Conservation (phyloP, 2,888 invertebrate genomes). For the Andrena chrysosceles region DNA sequence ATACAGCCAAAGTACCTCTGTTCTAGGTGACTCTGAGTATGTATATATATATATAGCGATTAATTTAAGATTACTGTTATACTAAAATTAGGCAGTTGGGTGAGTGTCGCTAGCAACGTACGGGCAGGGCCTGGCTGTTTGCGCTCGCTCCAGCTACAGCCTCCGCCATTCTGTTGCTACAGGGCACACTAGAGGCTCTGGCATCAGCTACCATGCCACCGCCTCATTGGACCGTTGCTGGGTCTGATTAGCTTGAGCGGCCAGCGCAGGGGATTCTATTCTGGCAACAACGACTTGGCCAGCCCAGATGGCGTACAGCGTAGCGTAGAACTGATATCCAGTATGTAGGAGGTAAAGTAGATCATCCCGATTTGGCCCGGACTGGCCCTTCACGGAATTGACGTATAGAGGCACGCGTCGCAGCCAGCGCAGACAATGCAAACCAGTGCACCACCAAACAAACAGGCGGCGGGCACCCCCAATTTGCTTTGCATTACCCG, state of each 20-base stretch:
- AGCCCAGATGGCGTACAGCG: conserved; percentile 80
- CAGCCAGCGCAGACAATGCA: conserved; percentile 85
- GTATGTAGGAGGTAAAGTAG: conserved; percentile 79
- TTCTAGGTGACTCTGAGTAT: conserved; percentile 34
- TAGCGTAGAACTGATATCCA: conserved; percentile 81
- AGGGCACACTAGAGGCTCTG: conserved; percentile 79
- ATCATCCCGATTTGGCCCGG: conserved; percentile 78
- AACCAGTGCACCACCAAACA: conserved; percentile 83
- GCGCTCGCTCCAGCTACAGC: conserved; percentile 83
- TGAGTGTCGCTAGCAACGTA: conserved; percentile 84
- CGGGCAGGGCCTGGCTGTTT: conserved; percentile 84
- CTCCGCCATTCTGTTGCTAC: conserved; percentile 83
- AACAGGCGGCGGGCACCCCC: conserved; percentile 83
- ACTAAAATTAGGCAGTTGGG: conserved; percentile 81
- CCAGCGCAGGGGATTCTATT: conserved; percentile 82
- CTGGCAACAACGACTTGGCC: conserved; percentile 82
- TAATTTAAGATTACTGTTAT: conserved; percentile 75
- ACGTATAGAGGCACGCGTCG: conserved; percentile 84
- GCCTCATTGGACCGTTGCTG: conserved; percentile 81
- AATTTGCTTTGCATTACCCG: conserved; percentile 85
- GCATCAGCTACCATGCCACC: conserved; percentile 81
- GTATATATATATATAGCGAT: conserved; percentile 59
- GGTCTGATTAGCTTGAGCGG: conserved; percentile 81
- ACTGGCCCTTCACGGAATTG: conserved; percentile 81
- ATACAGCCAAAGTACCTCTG: conserved; percentile 15